Evolutionary conservation across 2,888 invertebrate species (phyloP), one percentile per base, ranked within the genome.

Genomic region (Helicoverpa assulta): DNA sequence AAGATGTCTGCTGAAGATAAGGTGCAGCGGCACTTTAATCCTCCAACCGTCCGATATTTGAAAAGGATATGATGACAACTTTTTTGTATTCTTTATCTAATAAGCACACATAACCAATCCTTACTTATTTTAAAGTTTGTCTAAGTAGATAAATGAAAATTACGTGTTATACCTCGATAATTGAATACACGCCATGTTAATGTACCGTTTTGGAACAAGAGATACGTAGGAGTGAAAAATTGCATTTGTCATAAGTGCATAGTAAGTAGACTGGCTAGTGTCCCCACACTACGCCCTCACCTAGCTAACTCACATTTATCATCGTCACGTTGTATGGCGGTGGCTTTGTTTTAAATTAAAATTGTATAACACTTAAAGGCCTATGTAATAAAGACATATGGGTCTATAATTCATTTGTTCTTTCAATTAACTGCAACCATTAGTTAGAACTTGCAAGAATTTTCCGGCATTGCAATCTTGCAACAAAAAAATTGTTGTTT

Each of bases 1-100:
- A 94, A 95, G 95, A 95, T 95, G 95, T 95, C 95, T 95, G 94
- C 91, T 88, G 87, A 83, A 94, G 95, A 95, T 95, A 95, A 95
- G 92, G 91, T 89, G 88, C 88, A 91, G 94, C 95, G 95, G 95
- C 95, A 92, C 95, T 95, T 95, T 95, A 95, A 95, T 95, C 95
- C 94, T 91, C 90, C 88, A 89, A 91, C 92, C 93, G 93, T 91
- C 92, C 93, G 94, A 95, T 95, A 95, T 95, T 95, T 95, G 94
- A 95, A 95, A 95, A 95, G 95, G 95, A 95, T 95, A 94, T 93
- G 95, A 95, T 95, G 95, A 95, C 95, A 95, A 93, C 90, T 93
- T 94, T 94, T 94, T 94, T 93, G 91, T 93, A 87, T 87, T 88
- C 89, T 92, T 93, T 93, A 93, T 94, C 94, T 94, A 94, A 93